phyloP scores from a whole-genome alignment of 2,113 vertebrate species.

The Dicentrarchus labrax region DNA sequence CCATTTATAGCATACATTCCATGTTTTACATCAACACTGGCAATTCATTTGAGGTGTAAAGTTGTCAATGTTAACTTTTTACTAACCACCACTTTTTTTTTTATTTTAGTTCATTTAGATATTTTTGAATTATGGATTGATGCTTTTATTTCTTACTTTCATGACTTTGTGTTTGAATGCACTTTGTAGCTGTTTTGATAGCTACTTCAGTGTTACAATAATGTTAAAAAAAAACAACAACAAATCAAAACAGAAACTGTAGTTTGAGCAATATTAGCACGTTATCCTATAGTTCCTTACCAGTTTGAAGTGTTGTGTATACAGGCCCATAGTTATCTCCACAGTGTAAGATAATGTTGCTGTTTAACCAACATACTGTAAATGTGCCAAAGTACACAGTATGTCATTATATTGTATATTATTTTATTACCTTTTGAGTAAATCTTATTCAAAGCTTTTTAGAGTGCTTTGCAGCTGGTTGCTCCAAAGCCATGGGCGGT shows the following conservation, averaged over 20 bases:
- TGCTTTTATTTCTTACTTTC: neutral
- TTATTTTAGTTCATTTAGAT: conserved; percentile 4
- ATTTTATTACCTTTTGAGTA: conserved; percentile 25
- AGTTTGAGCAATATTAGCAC: neutral
- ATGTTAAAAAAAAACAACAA: neutral
- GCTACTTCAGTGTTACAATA: neutral
- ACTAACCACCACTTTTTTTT: neutral
- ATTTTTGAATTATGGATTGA: neutral
- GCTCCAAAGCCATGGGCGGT: conserved; percentile 52
- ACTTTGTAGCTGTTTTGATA: neutral
- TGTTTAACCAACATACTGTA: neutral
- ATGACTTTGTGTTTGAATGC: neutral
- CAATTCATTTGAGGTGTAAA: neutral
- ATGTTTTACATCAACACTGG: neutral
- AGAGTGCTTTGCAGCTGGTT: conserved; percentile 67
- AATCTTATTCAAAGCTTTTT: conserved; percentile 56
- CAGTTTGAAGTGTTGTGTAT: conserved; percentile 4
- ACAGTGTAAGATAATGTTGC: neutral
- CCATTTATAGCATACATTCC: neutral
- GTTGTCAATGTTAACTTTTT: neutral
- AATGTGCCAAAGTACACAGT: neutral
- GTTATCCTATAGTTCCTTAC: neutral
- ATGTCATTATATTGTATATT: neutral
- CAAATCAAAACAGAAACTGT: conserved; percentile 19
- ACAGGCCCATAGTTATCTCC: neutral